Conservation (phyloP, 92 coral and sea anemone species). For the Virgularia gustaviana region DNA sequence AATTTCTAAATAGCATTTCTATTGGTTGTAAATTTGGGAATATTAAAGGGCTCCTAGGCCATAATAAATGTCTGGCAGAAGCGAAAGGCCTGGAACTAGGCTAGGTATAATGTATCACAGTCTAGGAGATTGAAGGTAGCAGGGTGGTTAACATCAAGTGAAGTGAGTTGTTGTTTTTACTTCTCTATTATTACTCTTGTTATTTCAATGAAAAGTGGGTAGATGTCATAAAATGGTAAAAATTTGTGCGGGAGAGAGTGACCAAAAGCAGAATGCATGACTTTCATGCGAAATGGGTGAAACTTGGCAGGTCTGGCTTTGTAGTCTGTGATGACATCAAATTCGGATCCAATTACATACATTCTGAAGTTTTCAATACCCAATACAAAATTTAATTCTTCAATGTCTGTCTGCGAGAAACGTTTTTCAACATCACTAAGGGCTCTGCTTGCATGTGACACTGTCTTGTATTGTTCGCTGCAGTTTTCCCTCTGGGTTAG, state of each 20-base stretch:
- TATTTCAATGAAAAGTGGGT: too few relatives aligned
- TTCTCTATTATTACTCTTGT: too few relatives aligned
- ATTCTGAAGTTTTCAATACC: slow-evolving; percentile 25
- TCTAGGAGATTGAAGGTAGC: too few relatives aligned
- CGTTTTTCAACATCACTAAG: slow-evolving; percentile 14
- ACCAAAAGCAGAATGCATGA: slow-evolving; percentile 17
- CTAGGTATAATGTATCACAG: too few relatives aligned
- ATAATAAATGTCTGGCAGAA: too few relatives aligned
- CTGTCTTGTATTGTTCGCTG: slow-evolving; percentile 30
- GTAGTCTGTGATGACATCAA: slow-evolving; percentile 18
- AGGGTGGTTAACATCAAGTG: too few relatives aligned
- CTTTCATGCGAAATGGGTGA: slow-evolving; percentile 30
- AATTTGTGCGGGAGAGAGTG: slow-evolving; percentile 20
- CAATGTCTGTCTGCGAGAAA: slow-evolving; percentile 19
- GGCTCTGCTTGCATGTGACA: slow-evolving; percentile 39
- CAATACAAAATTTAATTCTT: slow-evolving; percentile 29
- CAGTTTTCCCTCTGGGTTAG: slow-evolving; percentile 21
- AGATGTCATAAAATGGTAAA: slow-evolving; percentile 4
- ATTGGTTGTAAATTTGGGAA: too few relatives aligned
- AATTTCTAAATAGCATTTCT: too few relatives aligned
- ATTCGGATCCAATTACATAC: slow-evolving; percentile 25
- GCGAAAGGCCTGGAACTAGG: too few relatives aligned
- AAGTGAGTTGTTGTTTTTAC: too few relatives aligned
- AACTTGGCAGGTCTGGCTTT: slow-evolving; percentile 32
- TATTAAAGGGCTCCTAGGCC: too few relatives aligned